These are phyloP conservation scores for Bubo blakistoni DNA, from an alignment of 2,113 vertebrate species.

Conservation along the genomic window DNA sequence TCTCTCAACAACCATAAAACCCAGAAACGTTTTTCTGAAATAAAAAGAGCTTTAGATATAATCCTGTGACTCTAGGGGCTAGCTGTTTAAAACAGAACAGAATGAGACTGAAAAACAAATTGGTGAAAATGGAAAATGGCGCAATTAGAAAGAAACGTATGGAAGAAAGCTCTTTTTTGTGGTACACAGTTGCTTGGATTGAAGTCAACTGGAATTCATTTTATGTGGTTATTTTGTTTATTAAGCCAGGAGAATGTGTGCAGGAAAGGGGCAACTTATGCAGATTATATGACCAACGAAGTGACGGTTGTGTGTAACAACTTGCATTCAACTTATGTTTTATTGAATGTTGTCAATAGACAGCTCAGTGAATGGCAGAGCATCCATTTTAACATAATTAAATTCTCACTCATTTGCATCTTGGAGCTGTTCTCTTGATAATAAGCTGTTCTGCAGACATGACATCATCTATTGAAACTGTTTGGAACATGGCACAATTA, in stretches of 20 bases:
- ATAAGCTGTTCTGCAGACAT: not conserved
- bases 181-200: not conserved
- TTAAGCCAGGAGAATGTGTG: not conserved
- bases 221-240: not conserved
- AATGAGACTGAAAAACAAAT: not conserved
- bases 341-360: not conserved
- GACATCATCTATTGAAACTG: slow-evolving; percentile 19
- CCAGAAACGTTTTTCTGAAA: not conserved
- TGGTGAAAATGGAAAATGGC: not conserved
- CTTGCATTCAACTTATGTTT: not conserved
- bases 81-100: not conserved
- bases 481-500: not conserved
- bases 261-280: not conserved
- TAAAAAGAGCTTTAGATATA: not conserved
- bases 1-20: not conserved
- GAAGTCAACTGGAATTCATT: not conserved
- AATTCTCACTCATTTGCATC: slow-evolving; percentile 16
- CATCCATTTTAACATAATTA: slow-evolving; percentile 7
- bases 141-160: not conserved
- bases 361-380: not conserved
- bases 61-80: not conserved
- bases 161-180: not conserved
- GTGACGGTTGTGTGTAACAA: not conserved
- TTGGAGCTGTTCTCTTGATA: not conserved
- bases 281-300: not conserved